phyloP scores from a whole-genome alignment of 2,797 vertebrate genomes.

The Pseudotriccus pelzelni region DNA sequence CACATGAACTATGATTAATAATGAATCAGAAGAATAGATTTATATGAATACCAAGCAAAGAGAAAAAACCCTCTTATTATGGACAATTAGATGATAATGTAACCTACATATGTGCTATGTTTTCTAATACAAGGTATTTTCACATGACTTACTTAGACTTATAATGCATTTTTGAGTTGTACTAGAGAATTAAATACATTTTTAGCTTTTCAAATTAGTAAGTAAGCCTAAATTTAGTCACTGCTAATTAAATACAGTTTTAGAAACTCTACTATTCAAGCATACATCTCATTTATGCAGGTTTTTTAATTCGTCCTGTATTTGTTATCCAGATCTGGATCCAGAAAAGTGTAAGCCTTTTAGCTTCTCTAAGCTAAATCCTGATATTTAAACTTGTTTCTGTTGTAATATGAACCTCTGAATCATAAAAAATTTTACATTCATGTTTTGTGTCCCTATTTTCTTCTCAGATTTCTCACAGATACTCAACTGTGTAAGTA shows the following conservation, averaged over 20 bases:
- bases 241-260: constrained; percentile 7
- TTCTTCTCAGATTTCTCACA: constrained; percentile 18
- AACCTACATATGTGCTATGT: constrained; percentile 31
- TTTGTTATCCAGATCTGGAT: not conserved
- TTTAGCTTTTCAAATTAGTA: not conserved
- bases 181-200: constrained; percentile 6
- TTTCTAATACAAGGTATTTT: constrained; percentile 6
- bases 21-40: constrained; percentile 65
- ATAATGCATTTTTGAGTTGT: not conserved
- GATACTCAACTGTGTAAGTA: not conserved
- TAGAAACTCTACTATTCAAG: constrained; percentile 2
- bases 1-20: constrained; percentile 67
- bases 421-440: constrained; percentile 15
- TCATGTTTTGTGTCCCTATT: not conserved
- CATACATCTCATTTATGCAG: not conserved
- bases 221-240: constrained; percentile 12
- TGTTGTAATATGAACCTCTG: not conserved
- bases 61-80: not conserved
- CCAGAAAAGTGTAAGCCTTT: not conserved
- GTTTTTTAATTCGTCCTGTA: not conserved
- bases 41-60: constrained; percentile 44
- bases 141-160: not conserved
- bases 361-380: not conserved
- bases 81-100: constrained; percentile 45
- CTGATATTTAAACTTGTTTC: constrained; percentile 1